These are phyloP conservation scores for Enteromius argenteus DNA, from an alignment of 2,797 vertebrate species.

Conservation along the genomic window DNA sequence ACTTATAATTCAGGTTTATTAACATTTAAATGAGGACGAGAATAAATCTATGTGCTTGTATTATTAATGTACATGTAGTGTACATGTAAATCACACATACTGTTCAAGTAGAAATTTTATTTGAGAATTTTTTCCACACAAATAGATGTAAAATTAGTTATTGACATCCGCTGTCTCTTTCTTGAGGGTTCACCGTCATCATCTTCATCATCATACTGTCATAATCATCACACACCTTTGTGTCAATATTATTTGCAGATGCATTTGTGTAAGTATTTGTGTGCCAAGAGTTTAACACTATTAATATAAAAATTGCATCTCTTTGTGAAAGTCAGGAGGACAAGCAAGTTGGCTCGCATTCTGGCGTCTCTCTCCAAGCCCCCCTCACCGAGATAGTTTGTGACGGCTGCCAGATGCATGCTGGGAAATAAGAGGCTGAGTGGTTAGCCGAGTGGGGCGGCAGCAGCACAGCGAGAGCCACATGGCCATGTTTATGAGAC, in stretches of 20 bases:
- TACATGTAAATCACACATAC: background rate
- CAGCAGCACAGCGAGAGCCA: conserved; percentile 74
- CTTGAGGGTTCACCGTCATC: background rate
- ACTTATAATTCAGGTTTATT: background rate
- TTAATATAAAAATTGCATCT: conserved; percentile 22
- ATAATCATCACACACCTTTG: background rate
- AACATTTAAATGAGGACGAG: conserved; percentile 1
- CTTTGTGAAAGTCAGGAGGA: conserved; percentile 16
- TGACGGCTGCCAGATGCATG: conserved; percentile 75
- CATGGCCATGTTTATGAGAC: conserved; percentile 74
- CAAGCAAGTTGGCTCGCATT: conserved; percentile 40
- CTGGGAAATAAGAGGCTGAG: conserved; percentile 77
- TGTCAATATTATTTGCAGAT: background rate
- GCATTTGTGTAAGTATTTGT: background rate
- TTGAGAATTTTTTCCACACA: background rate
- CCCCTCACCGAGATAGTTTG: conserved; percentile 65
- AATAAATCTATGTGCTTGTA: background rate
- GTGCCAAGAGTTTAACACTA: conserved; percentile 13
- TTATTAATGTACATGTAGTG: background rate
- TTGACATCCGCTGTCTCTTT: background rate
- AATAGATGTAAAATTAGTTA: background rate
- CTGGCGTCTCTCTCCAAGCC: conserved; percentile 28
- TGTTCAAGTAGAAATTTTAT: background rate
- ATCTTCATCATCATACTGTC: background rate
- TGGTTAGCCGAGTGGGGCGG: conserved; percentile 75